Evolutionary conservation across 2,797 vertebrate species (phyloP).

Genomic region (Poeciliopsis infans): DNA sequence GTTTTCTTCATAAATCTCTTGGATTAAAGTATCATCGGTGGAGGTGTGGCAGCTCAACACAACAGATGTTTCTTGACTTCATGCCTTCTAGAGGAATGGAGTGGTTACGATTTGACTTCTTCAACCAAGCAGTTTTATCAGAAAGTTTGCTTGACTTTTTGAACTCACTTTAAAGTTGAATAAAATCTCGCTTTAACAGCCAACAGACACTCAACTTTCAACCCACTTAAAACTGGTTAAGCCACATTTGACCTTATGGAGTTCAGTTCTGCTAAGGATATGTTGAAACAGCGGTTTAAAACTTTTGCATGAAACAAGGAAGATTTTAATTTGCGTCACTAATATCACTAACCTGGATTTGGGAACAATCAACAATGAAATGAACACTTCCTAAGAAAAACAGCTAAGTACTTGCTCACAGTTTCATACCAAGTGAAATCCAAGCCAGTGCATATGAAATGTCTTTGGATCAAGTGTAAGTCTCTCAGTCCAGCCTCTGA

Average conservation of each 20-base stretch:
- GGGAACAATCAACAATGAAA: too few relatives aligned
- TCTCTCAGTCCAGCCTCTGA: not conserved
- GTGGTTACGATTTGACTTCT: not conserved
- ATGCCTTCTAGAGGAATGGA: not conserved
- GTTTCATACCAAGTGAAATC: not conserved
- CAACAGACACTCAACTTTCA: not conserved
- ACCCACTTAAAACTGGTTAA: not conserved
- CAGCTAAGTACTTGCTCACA: not conserved
- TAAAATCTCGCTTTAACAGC: too few relatives aligned
- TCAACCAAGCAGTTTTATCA: not conserved
- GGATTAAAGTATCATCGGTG: not conserved
- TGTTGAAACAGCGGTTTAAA: not conserved
- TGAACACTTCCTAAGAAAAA: not conserved
- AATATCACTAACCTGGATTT: too few relatives aligned
- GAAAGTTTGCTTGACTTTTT: not conserved
- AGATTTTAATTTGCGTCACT: not conserved
- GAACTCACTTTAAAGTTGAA: not conserved
- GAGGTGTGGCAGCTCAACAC: not conserved
- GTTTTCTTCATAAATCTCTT: not conserved
- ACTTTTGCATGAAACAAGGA: not conserved
- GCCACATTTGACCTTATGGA: not conserved
- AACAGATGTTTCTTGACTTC: not conserved
- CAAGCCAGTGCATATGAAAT: not conserved
- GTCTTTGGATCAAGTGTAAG: slow-evolving; percentile 14
- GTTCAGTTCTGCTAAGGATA: too few relatives aligned